These are phyloP conservation scores for Schizothorax lantsangensis DNA, from an alignment of 2,797 vertebrate genomes.

Conservation along the genomic window DNA sequence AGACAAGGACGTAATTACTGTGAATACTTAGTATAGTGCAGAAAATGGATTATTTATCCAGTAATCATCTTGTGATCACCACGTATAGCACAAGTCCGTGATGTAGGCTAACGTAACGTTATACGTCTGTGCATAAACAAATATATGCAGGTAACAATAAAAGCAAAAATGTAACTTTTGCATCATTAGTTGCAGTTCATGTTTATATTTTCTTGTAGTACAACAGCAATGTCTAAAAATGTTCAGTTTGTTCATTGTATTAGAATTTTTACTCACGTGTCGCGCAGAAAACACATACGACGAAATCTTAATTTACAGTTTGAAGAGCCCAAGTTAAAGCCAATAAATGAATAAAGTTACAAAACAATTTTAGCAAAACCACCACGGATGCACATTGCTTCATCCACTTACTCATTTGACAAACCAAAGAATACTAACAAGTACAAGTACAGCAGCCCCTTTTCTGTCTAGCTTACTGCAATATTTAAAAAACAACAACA, in stretches of 20 bases:
- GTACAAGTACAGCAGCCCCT: no score
- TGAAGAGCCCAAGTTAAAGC: background rate
- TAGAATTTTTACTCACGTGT: background rate
- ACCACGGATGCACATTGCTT: background rate
- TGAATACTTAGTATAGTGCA: background rate
- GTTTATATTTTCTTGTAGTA: background rate
- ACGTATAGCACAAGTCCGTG: background rate
- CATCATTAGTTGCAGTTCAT: background rate
- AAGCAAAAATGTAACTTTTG: background rate
- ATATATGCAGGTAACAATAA: background rate
- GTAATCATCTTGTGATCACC: background rate
- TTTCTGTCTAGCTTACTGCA: no score
- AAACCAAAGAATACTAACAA: background rate
- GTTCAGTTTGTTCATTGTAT: background rate
- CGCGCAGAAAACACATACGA: background rate
- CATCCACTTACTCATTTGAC: background rate
- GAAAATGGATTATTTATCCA: background rate
- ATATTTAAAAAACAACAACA: no score
- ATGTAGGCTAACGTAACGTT: no score
- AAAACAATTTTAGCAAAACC: background rate
- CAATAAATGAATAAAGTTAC: background rate
- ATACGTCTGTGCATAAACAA: background rate
- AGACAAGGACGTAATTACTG: no score
- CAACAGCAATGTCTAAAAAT: background rate
- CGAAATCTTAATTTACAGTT: background rate